Evolutionary conservation across 2,888 invertebrate genomes (phyloP), one percentile per base, ranked within the genome.

Genomic region (Cabera pusaria): DNA sequence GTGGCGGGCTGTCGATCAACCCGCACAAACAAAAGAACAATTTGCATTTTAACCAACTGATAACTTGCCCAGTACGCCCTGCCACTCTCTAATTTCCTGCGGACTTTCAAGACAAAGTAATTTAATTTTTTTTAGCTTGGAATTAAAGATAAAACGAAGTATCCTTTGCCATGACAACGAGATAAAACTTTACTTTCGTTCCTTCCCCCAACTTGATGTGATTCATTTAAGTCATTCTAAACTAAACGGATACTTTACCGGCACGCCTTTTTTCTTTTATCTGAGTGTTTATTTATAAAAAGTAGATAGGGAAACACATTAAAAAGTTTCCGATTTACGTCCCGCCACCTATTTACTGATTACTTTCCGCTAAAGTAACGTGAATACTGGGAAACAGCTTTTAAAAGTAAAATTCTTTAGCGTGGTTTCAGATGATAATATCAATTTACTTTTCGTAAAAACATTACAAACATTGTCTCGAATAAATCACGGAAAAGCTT

Each of bases 11-110:
- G 72, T 69, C 72, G 71, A 78, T 77, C 70, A 67, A 53, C 55
- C 49, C 54, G 56, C 59, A 62, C 69, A 78, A 81, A 85, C 84
- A 83, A 84, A 85, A 77, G 76, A 69, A 72, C 68, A 76, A 84
- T 87, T 86, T 85, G 77, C 87, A 86, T 84, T 83, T 82, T 82
- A 84, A 82, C 76, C 72, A 78, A 77, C 79, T 77, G 79, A 82
- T 83, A 81, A 83, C 81, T 73, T 69, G 67, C 63, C 70, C 62
- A 65, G 67, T 65, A 62, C 71, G 61, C 56, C 52, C 64, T 56
- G 63, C 57, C 59, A 62, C 59, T 64, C 66, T 72, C 64, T 75
- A 74, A 79, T 79, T 77, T 76, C 64, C 62, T 59, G 58, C 61
- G 59, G 68, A 68, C 59, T 56, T 56, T 59, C 56, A 54, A 67